phyloP scores from a whole-genome alignment of 2,797 vertebrate species.

The Glyptemys insculpta region DNA sequence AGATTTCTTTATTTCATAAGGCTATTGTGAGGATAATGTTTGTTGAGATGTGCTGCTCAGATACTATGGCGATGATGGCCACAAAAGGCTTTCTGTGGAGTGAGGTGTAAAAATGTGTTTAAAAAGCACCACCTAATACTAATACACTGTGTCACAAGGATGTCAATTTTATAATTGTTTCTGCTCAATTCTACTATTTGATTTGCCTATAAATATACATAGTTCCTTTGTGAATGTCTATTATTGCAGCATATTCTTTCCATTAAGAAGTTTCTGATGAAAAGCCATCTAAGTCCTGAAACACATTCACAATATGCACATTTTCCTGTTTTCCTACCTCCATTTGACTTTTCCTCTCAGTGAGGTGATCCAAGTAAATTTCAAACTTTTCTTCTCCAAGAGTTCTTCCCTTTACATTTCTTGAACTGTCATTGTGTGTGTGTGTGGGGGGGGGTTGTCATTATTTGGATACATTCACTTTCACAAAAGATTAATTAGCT shows the following conservation, averaged over 20 bases:
- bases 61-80: not conserved
- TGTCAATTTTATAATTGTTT: not conserved
- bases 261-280: constrained; percentile 28
- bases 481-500: constrained; percentile 21
- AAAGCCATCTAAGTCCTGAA: not conserved
- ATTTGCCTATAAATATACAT: constrained; percentile 4
- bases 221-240: constrained; percentile 6
- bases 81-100: not conserved
- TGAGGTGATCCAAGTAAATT: not conserved
- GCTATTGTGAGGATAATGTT: not conserved
- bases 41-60: not conserved
- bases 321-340: constrained; percentile 4
- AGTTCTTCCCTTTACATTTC: not conserved
- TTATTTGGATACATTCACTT: not conserved
- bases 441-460: not conserved
- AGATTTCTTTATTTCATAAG: not conserved
- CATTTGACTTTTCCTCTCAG: not conserved
- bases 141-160: not conserved
- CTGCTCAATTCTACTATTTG: not conserved
- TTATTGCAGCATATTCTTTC: not conserved
- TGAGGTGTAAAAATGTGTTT: not conserved
- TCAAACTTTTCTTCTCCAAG: not conserved
- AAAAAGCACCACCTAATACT: constrained; percentile 1
- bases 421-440: not conserved
- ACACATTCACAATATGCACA: not conserved